Evolutionary conservation across 2,113 vertebrate species (phyloP).

Genomic region (Balaenoptera acutorostrata): DNA sequence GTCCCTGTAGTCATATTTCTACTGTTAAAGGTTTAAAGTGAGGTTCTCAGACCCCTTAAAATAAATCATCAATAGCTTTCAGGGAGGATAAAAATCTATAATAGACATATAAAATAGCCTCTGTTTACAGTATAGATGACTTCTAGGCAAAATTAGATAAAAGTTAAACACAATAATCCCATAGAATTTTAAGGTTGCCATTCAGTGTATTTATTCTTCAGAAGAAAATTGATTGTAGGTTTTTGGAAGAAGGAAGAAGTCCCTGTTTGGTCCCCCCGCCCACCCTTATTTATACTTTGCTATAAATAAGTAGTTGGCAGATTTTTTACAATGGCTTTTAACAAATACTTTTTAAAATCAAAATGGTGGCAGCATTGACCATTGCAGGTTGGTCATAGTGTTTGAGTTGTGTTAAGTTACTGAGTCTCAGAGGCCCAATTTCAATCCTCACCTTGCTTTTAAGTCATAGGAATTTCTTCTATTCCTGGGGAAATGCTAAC

Average conservation of each 20-base stretch:
- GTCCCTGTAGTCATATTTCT: background rate
- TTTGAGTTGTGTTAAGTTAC: background rate
- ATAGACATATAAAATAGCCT: background rate
- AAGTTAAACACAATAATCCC: background rate
- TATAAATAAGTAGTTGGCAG: background rate
- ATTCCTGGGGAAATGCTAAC: background rate
- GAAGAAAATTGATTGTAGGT: conserved; percentile 11
- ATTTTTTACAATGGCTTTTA: background rate
- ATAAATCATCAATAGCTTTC: background rate
- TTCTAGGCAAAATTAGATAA: background rate
- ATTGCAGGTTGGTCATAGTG: background rate
- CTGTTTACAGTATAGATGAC: background rate
- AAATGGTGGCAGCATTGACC: background rate
- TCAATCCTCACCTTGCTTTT: background rate
- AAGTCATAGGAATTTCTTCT: background rate
- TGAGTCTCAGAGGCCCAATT: background rate
- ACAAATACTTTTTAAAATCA: conserved; percentile 13
- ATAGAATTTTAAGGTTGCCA: background rate
- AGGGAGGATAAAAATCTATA: background rate
- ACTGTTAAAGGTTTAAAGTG: background rate
- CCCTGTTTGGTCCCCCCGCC: background rate
- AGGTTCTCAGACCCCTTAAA: background rate
- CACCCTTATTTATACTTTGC: background rate
- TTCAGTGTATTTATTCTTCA: background rate
- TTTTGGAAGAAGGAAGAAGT: background rate